Conservation (phyloP, 2,113 vertebrate species). For the Ctenodactylus gundi region DNA sequence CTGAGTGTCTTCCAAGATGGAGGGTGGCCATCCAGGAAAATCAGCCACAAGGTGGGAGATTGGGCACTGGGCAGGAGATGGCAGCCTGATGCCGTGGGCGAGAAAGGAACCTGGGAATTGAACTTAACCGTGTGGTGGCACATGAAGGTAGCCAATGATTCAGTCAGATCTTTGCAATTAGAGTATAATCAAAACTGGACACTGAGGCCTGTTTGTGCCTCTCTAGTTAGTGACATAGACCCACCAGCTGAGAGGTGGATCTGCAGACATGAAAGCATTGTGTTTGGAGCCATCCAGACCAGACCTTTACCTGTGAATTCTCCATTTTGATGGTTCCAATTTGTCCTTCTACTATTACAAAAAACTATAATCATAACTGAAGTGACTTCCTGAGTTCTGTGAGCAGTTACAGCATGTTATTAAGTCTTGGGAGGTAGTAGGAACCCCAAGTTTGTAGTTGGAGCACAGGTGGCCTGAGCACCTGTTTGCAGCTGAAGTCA, state of each 20-base stretch:
- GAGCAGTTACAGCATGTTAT: neutral
- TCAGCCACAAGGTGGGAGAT: neutral
- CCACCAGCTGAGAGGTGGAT: neutral
- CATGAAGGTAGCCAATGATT: too few species aligned
- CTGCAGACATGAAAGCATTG: neutral
- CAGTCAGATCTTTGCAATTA: neutral
- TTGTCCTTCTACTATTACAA: neutral
- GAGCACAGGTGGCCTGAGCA: neutral
- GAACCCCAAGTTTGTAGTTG: neutral
- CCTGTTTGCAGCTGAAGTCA: neutral
- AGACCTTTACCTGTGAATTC: neutral
- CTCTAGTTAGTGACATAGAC: neutral
- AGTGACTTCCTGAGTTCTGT: neutral
- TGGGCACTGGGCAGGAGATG: too few species aligned
- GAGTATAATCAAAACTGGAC: too few species aligned
- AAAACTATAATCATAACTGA: neutral
- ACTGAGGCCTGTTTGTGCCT: neutral
- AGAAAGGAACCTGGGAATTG: neutral
- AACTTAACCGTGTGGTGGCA: neutral
- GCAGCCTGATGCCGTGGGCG: neutral
- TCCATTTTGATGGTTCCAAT: neutral
- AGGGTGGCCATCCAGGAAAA: accelerated
- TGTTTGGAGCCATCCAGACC: neutral
- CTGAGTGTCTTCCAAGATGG: neutral
- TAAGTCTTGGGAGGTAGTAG: neutral